Evolutionary conservation across 2,888 invertebrate genomes (phyloP).

Genomic region (Cheilosia vulpina): DNA sequence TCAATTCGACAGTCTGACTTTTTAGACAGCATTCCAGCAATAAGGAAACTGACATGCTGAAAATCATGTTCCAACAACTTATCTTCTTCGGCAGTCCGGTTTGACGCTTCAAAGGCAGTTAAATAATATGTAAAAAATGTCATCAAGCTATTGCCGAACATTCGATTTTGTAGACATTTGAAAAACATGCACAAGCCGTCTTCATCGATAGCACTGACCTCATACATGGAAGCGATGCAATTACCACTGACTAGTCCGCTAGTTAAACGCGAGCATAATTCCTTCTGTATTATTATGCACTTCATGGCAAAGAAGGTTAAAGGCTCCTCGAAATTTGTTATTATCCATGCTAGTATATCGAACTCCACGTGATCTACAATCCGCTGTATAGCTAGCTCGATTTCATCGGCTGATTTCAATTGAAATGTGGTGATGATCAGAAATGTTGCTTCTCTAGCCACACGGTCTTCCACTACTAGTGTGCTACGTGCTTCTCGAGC

Average conservation of each 20-base stretch:
- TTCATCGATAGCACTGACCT: conserved; percentile 38
- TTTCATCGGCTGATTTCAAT: conserved; percentile 24
- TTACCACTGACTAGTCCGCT: conserved; percentile 31
- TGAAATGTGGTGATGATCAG: conserved; percentile 47
- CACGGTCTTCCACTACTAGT: conserved; percentile 1
- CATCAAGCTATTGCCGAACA: conserved; percentile 54
- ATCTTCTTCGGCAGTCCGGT: background rate
- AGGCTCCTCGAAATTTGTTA: conserved; percentile 27
- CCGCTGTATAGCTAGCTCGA: conserved; percentile 46
- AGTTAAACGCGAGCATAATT: conserved; percentile 37
- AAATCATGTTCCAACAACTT: conserved; percentile 29
- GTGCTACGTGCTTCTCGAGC: conserved; percentile 24
- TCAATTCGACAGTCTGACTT: conserved; percentile 56
- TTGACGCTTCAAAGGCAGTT: conserved; percentile 2
- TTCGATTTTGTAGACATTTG: conserved; percentile 47
- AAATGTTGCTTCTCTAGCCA: conserved; percentile 40
- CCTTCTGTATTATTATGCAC: conserved; percentile 42
- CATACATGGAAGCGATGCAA: conserved; percentile 56
- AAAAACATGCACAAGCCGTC: conserved; percentile 47
- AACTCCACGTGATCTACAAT: conserved; percentile 45
- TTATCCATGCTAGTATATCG: conserved; percentile 58
- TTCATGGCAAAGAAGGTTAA: conserved; percentile 49
- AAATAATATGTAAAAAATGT: conserved; percentile 48
- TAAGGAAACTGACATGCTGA: conserved; percentile 58
- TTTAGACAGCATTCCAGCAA: conserved; percentile 55